A percentile compares a stretch with the other conserved stretches of the same genome.
These are phyloP conservation scores for Lagria hirta DNA, from an alignment of 2,888 invertebrate genomes.

Conservation along the genomic window DNA sequence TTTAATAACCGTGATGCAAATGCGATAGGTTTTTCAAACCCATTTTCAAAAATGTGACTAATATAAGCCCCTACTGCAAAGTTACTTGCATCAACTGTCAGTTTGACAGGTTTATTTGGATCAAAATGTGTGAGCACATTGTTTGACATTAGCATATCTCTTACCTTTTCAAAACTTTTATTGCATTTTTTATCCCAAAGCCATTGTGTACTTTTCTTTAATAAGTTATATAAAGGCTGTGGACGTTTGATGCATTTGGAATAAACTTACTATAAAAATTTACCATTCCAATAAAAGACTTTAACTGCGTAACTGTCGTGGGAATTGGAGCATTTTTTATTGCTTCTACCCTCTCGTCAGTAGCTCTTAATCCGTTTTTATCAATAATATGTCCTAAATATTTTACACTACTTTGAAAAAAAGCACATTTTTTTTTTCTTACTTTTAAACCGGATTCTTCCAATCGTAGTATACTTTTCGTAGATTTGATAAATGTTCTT, in stretches of 20 bases:
- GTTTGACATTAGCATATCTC: constrained; percentile 4
- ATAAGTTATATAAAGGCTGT: constrained; percentile 12
- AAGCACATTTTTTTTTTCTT: constrained; percentile 32
- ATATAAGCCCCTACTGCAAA: constrained; percentile 21
- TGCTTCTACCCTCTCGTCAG: constrained; percentile 26
- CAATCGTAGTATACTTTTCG: constrained; percentile 25
- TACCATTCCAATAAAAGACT: constrained; percentile 21
- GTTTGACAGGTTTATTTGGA: constrained; percentile 21
- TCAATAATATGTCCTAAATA: constrained; percentile 34
- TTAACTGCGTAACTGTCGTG: constrained; percentile 11
- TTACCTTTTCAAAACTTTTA: constrained; percentile 10
- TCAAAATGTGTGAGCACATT: constrained; percentile 21
- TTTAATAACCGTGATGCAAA: too few relatives aligned
- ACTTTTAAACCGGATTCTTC: constrained; percentile 29
- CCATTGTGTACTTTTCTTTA: constrained; percentile 7
- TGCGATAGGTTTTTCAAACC: constrained; percentile 16
- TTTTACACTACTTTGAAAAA: constrained; percentile 27
- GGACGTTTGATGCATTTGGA: constrained; percentile 9
- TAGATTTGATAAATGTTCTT: constrained; percentile 17
- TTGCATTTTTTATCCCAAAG: constrained; percentile 8
- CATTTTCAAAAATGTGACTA: constrained; percentile 17
- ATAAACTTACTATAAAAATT: constrained; percentile 25
- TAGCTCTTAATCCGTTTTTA: constrained; percentile 31
- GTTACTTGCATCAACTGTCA: constrained; percentile 26
- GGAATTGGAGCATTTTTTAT: constrained; percentile 23